Conservation (phyloP, 2,113 vertebrate genomes). For the Sarotherodon lohbergeri region DNA sequence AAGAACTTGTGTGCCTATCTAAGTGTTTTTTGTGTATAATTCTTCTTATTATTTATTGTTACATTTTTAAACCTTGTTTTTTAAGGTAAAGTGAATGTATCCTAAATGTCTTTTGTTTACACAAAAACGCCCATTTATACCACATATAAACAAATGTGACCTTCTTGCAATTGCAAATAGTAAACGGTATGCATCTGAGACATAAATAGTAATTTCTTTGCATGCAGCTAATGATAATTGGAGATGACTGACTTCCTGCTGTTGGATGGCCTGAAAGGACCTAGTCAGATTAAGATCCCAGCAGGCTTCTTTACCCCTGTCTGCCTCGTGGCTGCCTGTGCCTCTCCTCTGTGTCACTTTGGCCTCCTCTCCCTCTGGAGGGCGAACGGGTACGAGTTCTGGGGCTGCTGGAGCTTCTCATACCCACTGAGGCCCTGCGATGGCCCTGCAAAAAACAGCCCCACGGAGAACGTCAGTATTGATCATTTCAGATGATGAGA, state of each 20-base stretch:
- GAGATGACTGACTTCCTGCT: not conserved
- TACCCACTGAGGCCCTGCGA: constrained; percentile 76
- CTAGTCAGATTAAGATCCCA: not conserved
- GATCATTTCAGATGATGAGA: not conserved
- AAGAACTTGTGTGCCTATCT: not conserved
- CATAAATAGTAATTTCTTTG: not conserved
- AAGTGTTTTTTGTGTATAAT: not conserved
- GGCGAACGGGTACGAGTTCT: constrained; percentile 84
- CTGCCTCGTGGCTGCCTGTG: constrained; percentile 78
- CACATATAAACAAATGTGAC: not conserved
- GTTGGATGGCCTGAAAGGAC: not conserved
- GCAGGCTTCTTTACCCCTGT: constrained; percentile 62
- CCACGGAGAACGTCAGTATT: not conserved
- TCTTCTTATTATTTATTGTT: no score
- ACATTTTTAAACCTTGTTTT: not conserved
- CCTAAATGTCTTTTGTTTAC: not conserved
- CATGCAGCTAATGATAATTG: not conserved
- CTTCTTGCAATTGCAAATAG: constrained; percentile 2
- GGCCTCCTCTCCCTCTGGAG: constrained; percentile 78
- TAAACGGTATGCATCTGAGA: not conserved
- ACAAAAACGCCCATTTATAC: not conserved
- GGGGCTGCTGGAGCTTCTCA: constrained; percentile 88
- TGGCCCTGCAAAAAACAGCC: constrained; percentile 41
- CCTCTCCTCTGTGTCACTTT: constrained; percentile 76
- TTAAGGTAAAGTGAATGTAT: not conserved